Base-by-base conservation (phyloP, 2,797 vertebrate species). In the Sebastolobus alascanus region DNA sequence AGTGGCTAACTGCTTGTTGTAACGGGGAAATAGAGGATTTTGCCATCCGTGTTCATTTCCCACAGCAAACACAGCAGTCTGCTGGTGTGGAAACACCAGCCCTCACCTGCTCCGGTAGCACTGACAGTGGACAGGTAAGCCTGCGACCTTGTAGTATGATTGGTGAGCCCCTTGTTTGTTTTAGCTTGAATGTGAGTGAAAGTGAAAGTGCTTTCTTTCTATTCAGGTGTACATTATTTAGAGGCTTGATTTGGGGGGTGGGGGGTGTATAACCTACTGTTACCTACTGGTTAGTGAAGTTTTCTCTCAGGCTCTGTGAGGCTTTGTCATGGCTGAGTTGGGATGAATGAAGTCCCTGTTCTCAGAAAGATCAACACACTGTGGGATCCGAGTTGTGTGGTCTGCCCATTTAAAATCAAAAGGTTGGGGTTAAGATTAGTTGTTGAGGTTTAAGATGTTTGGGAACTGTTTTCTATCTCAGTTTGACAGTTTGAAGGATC, bases 101-200 rank as follows among this genome's bases (percentile, higher is more conserved):
- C 73, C 40, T 69, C 16, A 77, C 82, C 84, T 90, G 72, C 38
- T 77, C 33, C 65, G 18, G 14, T n/a, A 11, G 25, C 63, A n/a
- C 59, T 61, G 65, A 68, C 75, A 43, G 50, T 33, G 27, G 58
- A 64, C 75, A 88, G 92, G 90, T 94, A 83, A 88, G 85, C n/a
- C 33, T 69, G 25, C 31, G 83, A 89, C 90, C 84, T 89, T 88
- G 80, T 63, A 58, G 8, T 75, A 35, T 60, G 54, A 72, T 33
- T 37, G 46, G 7, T 46, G 40, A 79, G 35, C 13, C 12, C 5
- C 40, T 11, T 56, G n/a, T 14, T 20, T 38, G 27, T 56, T 68
- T 43, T 12, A 52, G 4, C 35, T 65, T 71, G 9, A 68, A 38
- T 29, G 12, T 40, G 25, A 59, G n/a, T 22, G 12, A 46, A 4